Evolutionary conservation across 2,888 invertebrate species (phyloP).

Genomic region (Cristatella mucedo): DNA sequence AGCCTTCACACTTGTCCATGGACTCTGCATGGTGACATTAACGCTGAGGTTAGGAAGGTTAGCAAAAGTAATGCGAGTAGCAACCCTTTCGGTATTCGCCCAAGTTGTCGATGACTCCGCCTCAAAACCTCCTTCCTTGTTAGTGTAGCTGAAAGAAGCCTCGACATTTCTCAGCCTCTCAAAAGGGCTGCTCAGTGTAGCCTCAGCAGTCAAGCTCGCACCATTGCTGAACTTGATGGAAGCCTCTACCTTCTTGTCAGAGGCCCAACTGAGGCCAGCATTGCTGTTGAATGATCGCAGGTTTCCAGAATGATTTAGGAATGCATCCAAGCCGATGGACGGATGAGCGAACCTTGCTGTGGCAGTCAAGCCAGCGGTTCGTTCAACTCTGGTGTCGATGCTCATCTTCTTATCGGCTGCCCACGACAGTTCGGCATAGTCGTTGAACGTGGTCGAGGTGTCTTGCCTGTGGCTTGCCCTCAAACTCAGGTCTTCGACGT

Average conservation of each 20-base stretch:
- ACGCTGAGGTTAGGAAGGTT: too few relatives aligned
- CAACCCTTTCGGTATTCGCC: too few relatives aligned
- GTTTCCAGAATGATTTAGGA: too few relatives aligned
- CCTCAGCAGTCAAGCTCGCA: not conserved
- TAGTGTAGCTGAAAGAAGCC: not conserved
- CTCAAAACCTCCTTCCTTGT: not conserved
- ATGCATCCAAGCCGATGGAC: too few relatives aligned
- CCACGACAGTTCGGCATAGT: conserved; percentile 7
- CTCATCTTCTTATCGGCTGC: conserved; percentile 7
- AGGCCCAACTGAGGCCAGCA: too few relatives aligned
- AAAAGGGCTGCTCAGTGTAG: not conserved
- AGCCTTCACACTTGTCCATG: too few relatives aligned
- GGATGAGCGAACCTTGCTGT: too few relatives aligned
- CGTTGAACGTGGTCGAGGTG: not conserved
- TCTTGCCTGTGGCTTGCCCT: too few relatives aligned
- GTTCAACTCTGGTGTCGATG: not conserved
- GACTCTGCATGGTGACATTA: too few relatives aligned
- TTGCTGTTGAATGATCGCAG: too few relatives aligned
- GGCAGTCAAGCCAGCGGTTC: not conserved
- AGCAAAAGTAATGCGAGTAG: too few relatives aligned
- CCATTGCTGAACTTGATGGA: not conserved
- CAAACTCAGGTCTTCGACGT: conserved; percentile 4
- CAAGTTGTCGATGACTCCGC: too few relatives aligned
- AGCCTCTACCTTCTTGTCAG: conserved; percentile 14
- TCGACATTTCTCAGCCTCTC: not conserved